Percentiles rank a stretch among this genome's conserved stretches.
These are phyloP conservation scores for Pygmarrhopalites habei DNA, from an alignment of 1,140 invertebrate genomes.

Conservation along the genomic window DNA sequence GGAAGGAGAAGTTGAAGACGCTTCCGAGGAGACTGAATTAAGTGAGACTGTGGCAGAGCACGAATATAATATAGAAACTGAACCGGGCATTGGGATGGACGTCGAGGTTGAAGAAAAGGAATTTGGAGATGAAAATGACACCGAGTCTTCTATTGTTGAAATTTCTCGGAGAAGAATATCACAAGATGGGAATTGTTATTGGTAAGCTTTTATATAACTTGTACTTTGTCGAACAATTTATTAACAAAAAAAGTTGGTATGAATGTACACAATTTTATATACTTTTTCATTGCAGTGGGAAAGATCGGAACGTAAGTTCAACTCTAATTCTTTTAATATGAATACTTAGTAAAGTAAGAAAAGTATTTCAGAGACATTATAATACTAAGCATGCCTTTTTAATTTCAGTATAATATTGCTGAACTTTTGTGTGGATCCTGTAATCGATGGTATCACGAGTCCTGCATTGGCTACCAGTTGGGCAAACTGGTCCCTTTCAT, in stretches of 20 bases:
- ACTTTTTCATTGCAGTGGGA: slow-evolving; percentile 59
- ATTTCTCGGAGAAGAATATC: slow-evolving; percentile 35
- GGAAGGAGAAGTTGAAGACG: neutral
- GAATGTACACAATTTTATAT: neutral
- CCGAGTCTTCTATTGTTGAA: slow-evolving; percentile 23
- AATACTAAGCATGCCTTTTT: too few relatives aligned
- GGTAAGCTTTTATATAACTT: slow-evolving; percentile 28
- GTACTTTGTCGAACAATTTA: neutral
- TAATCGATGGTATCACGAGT: slow-evolving; percentile 84
- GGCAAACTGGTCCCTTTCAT: slow-evolving; percentile 91
- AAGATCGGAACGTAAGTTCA: slow-evolving; percentile 84
- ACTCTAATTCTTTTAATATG: too few relatives aligned
- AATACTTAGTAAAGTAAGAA: too few relatives aligned
- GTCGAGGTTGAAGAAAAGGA: slow-evolving; percentile 18
- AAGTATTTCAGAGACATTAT: too few relatives aligned
- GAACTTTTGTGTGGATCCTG: slow-evolving; percentile 87
- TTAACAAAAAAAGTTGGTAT: neutral
- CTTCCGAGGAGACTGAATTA: neutral
- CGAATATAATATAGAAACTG: neutral
- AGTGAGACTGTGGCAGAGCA: slow-evolving; percentile 3
- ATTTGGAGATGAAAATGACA: slow-evolving; percentile 16
- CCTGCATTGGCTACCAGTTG: slow-evolving; percentile 80
- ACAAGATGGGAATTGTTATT: slow-evolving; percentile 43
- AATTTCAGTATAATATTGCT: too few relatives aligned
- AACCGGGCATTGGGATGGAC: slow-evolving; percentile 4